A percentile compares a stretch with the other conserved stretches of the same genome.
These are phyloP conservation scores for Sphaeridia pumilis DNA, from an alignment of 2,888 invertebrate species.

Conservation along the genomic window DNA sequence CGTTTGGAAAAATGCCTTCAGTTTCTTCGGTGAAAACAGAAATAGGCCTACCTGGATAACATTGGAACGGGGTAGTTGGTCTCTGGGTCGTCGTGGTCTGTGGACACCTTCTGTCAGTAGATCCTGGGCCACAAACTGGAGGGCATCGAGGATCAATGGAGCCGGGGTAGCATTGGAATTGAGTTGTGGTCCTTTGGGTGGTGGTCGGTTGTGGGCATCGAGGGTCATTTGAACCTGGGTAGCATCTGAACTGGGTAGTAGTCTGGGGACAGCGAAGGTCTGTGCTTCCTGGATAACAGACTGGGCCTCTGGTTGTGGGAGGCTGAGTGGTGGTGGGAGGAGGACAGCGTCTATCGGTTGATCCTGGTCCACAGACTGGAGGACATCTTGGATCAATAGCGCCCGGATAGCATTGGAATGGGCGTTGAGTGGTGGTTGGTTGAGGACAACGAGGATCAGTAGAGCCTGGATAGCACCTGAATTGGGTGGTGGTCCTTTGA, in stretches of 20 bases:
- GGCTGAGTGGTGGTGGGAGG: conserved; percentile 11
- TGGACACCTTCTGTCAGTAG: conserved; percentile 25
- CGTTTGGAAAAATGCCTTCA: too few relatives aligned
- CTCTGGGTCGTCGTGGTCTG: conserved; percentile 25
- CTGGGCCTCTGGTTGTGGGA: conserved; percentile 14
- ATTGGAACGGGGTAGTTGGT: conserved; percentile 22
- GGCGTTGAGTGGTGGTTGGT: neutral
- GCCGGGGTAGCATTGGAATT: conserved; percentile 40
- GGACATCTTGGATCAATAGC: conserved; percentile 34
- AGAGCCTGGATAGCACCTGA: conserved; percentile 11
- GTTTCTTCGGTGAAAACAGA: too few relatives aligned
- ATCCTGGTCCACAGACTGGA: conserved; percentile 36
- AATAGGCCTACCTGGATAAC: conserved; percentile 38
- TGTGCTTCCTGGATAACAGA: conserved; percentile 6
- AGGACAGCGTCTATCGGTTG: conserved; percentile 37
- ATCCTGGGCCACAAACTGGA: conserved; percentile 31
- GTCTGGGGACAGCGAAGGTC: conserved; percentile 33
- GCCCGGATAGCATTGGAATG: conserved; percentile 2
- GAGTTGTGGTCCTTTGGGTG: conserved; percentile 33
- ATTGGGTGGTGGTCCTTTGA: neutral
- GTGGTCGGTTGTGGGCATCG: conserved; percentile 39
- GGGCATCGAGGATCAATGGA: conserved; percentile 41
- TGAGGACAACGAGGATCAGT: conserved; percentile 7
- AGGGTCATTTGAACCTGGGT: conserved; percentile 36
- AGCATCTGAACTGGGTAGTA: conserved; percentile 13